These are phyloP conservation scores for Furcifer pardalis DNA, from an alignment of 2,797 vertebrate genomes.

Conservation along the genomic window DNA sequence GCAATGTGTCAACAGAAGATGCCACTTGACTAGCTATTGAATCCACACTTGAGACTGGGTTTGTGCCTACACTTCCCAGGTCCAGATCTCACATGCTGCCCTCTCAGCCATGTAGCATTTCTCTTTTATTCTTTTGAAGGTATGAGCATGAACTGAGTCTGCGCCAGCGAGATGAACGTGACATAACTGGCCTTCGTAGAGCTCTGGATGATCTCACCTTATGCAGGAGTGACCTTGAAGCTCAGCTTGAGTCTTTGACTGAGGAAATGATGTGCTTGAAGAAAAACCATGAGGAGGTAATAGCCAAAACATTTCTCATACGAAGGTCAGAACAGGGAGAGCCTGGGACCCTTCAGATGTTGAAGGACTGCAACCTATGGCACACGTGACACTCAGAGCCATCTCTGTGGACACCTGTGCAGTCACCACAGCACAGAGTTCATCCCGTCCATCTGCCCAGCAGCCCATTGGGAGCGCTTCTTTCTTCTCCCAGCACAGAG, in stretches of 20 bases:
- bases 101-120: neutral
- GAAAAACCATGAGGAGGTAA: constrained; percentile 39
- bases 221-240: constrained; percentile 25
- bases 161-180: constrained; percentile 25
- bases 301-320: neutral
- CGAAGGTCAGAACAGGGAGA: neutral
- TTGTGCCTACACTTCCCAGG: neutral
- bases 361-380: no score
- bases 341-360: no score
- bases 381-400: no score
- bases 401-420: no score
- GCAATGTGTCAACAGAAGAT: neutral
- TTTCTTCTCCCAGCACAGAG: no score
- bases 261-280: constrained; percentile 35
- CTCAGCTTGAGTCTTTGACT: constrained; percentile 25
- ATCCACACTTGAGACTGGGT: neutral
- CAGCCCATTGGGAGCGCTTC: no score
- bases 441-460: no score
- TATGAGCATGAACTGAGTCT: constrained; percentile 23
- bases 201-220: constrained; percentile 31
- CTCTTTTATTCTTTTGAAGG: constrained; percentile 8
- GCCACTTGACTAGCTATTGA: neutral
- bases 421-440: no score
- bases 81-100: neutral
- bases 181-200: constrained; percentile 27